phyloP scores from a whole-genome alignment of 2,888 invertebrate genomes.

The Agrypnus murinus region DNA sequence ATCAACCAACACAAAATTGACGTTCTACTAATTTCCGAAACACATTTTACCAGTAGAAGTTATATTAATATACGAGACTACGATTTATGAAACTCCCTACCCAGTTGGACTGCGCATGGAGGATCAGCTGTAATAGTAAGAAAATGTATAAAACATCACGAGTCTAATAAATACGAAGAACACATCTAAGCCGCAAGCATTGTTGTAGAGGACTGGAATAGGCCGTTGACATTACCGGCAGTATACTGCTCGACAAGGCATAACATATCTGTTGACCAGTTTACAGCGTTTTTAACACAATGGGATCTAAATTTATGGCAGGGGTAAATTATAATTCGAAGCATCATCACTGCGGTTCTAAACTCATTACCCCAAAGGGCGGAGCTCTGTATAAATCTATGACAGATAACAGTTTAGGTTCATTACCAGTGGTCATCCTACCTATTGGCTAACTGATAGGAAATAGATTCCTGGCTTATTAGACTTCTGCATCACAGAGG shows the following conservation, averaged over 20 bases:
- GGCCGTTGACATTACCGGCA: neutral
- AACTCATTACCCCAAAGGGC: neutral
- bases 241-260: neutral
- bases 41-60: too few species aligned
- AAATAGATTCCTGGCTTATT: too few species aligned
- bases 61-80: too few species aligned
- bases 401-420: too few species aligned
- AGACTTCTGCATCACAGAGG: too few species aligned
- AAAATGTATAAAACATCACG: slow-evolving; percentile 2
- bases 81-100: too few species aligned
- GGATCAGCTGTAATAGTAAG: slow-evolving; percentile 1
- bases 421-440: too few species aligned
- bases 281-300: neutral
- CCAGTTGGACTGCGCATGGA: slow-evolving; percentile 8
- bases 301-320: slow-evolving; percentile 4
- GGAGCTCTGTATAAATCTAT: too few species aligned
- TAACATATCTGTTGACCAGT: neutral
- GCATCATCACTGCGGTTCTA: neutral
- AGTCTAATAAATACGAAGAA: neutral
- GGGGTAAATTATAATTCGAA: neutral
- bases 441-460: too few species aligned
- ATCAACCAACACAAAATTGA: slow-evolving; percentile 4
- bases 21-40: neutral
- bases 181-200: neutral
- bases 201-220: slow-evolving; percentile 3